Evolutionary conservation across 2,797 vertebrate species (phyloP).

Genomic region (Rhinophrynus dorsalis): DNA sequence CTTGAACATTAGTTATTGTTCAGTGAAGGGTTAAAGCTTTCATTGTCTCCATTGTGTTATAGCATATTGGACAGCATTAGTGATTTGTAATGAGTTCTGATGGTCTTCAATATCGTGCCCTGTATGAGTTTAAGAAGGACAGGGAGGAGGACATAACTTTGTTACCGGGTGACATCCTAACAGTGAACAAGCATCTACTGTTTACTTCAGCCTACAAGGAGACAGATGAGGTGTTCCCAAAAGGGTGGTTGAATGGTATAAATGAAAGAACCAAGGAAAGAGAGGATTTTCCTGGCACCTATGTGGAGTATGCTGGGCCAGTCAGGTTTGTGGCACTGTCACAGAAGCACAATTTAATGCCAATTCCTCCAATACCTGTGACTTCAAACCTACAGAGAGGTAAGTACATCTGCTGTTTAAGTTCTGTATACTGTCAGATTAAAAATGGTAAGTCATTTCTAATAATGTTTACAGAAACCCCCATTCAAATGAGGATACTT

Average conservation of each 20-base stretch:
- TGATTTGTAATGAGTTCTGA: constrained; percentile 66
- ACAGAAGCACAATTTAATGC: constrained; percentile 68
- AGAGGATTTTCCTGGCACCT: constrained; percentile 79
- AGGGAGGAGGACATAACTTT: constrained; percentile 76
- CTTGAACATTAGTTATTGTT: background rate
- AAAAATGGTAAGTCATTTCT: too few relatives aligned
- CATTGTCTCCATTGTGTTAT: accelerated
- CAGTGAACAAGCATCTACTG: constrained; percentile 65
- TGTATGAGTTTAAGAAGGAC: constrained; percentile 77
- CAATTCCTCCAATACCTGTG: constrained; percentile 60
- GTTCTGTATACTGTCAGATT: background rate
- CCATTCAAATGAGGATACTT: too few relatives aligned
- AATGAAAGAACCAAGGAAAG: constrained; percentile 79
- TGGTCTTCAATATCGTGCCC: constrained; percentile 75
- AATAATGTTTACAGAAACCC: too few relatives aligned
- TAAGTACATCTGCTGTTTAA: constrained; percentile 59
- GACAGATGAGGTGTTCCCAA: constrained; percentile 72
- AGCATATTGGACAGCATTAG: accelerated
- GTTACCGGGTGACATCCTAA: constrained; percentile 75
- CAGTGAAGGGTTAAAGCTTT: background rate
- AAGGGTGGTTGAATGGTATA: constrained; percentile 77
- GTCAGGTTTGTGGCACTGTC: constrained; percentile 43
- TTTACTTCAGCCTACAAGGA: constrained; percentile 68
- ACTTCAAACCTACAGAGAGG: constrained; percentile 61
- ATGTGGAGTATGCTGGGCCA: constrained; percentile 76